phyloP scores from a whole-genome alignment of 2,797 vertebrate genomes.

The Mormyrops boulengeri region DNA sequence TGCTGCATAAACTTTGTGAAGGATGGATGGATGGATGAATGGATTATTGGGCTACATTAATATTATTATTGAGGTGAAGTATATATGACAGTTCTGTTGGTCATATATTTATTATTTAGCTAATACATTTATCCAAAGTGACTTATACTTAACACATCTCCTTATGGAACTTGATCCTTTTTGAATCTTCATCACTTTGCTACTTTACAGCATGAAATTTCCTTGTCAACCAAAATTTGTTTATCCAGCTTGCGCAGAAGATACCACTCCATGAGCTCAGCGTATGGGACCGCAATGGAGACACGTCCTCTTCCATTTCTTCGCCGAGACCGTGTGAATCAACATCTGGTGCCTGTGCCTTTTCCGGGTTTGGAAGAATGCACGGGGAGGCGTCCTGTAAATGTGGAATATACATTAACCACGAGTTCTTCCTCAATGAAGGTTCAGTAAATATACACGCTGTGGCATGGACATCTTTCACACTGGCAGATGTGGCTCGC shows the following conservation, averaged over 20 bases:
- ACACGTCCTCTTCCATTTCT: neutral
- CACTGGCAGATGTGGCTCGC: neutral
- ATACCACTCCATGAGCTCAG: neutral
- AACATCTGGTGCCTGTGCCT: neutral
- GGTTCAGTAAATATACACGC: neutral
- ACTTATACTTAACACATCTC: neutral
- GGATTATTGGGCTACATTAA: neutral
- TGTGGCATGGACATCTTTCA: neutral
- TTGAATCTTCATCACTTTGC: neutral
- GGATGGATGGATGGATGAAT: neutral
- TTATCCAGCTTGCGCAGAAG: neutral
- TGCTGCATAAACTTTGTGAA: neutral
- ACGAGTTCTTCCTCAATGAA: neutral
- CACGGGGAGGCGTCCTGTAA: neutral
- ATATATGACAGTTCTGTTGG: neutral
- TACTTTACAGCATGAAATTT: neutral
- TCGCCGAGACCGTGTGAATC: neutral
- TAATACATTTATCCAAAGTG: neutral
- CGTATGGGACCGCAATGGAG: neutral
- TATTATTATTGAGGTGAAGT: neutral
- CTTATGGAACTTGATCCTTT: neutral
- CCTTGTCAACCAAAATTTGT: neutral
- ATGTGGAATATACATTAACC: neutral
- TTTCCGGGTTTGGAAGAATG: neutral
- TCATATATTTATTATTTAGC: neutral